Base-by-base conservation (phyloP, 2,113 vertebrate species). In the Hydrochoerus hydrochaeris region DNA sequence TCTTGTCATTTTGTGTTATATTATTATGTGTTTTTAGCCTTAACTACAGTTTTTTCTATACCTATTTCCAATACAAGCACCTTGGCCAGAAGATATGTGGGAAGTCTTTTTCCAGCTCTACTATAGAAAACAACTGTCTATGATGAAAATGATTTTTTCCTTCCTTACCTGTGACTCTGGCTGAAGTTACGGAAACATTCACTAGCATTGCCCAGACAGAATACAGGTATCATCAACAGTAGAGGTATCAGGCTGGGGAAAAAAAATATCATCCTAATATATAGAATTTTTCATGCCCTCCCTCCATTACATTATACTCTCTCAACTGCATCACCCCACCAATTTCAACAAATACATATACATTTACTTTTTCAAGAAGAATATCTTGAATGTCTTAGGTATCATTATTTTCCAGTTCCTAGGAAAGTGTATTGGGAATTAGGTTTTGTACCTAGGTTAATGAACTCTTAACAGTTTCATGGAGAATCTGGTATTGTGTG, bases 161-260 rank as follows among this genome's bases (percentile, higher is more conserved):
- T 95, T 89, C 92, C 98, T 98, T 97, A 99, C 99, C 99, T 99
- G 49, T 99, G 99, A 4, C 98, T 99, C 90, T 99, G 97, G 65
- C 98, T 99, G 97, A 98, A 98, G 98, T 99, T 99, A 95, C 95
- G 96, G 65, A 99, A 99, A 98, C 99, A 99, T 2, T 97, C 95
- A 3, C 96, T 98, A 81, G 96, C 85, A 98, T 99, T 99, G 67
- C 99, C 99, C 95, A 98, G 49, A 44, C 98, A 98, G 35, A 99
- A 99, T 3, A 99, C 99, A 0, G 99, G 99, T 41, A 96, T 96
- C 99, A 99, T 99, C 73, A 99, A 97, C 32, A 99, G 54, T 10
- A 99, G 85, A 67, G 99, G 99, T 91, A 99, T 24, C 41, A 99
- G 63, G 54, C 99, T 99, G 95, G 11, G 11, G 75, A 85, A 69